These are phyloP conservation scores for Ifrita kowaldi DNA, from an alignment of 2,113 vertebrate species.

Conservation along the genomic window DNA sequence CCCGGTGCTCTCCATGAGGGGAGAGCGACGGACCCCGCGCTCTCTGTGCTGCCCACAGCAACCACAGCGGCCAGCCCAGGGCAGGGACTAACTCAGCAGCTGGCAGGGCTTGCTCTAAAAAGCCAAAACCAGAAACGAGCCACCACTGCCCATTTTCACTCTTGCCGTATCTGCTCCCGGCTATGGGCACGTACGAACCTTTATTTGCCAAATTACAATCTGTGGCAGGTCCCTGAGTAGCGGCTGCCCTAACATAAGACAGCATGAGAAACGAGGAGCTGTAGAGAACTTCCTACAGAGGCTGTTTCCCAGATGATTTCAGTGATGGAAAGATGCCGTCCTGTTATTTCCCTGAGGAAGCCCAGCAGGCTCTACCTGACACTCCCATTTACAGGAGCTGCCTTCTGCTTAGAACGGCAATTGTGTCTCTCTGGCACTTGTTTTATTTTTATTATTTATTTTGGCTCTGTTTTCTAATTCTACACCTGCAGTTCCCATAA, in stretches of 20 bases:
- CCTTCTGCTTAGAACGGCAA: neutral
- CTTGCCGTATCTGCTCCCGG: rapidly evolving
- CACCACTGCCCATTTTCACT: rapidly evolving
- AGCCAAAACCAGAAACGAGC: neutral
- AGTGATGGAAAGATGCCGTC: slow-evolving; percentile 26
- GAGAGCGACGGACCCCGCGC: rapidly evolving
- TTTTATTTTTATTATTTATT: slow-evolving; percentile 40
- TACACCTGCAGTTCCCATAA: neutral
- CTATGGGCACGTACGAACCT: rapidly evolving
- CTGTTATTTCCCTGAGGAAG: neutral
- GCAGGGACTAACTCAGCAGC: neutral
- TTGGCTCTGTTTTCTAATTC: neutral
- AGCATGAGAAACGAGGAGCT: neutral
- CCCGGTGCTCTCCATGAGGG: rapidly evolving
- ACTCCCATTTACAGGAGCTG: neutral
- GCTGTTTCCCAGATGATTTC: neutral
- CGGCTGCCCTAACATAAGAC: neutral
- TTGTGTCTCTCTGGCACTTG: neutral
- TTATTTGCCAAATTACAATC: neutral
- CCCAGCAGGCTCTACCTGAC: neutral
- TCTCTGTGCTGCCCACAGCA: rapidly evolving
- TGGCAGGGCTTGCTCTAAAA: neutral
- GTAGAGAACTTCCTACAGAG: neutral
- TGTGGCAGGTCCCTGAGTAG: neutral
- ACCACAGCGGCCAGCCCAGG: rapidly evolving